A percentile compares a stretch with the other conserved stretches of the same genome.
Conservation (phyloP, 1,140 invertebrate species). For the Bicyclus anynana region DNA sequence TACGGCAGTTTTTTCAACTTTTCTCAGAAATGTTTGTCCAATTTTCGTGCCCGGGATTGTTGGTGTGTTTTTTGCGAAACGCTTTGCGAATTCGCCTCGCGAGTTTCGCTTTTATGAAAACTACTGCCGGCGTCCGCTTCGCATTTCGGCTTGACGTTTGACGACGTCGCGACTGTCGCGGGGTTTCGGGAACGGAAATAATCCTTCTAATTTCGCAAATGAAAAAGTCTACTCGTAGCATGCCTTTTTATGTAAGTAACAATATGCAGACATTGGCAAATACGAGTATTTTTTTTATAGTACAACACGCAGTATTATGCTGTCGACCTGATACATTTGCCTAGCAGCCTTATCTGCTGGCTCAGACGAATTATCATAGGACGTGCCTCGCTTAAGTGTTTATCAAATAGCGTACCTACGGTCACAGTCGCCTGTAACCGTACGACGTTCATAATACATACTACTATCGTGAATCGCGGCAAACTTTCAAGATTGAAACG, state of each 20-base stretch:
- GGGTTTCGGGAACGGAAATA: constrained; percentile 10
- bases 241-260: constrained; percentile 4
- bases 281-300: no score
- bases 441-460: no score
- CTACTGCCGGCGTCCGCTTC: constrained; percentile 3
- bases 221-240: constrained; percentile 3
- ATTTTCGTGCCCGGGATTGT: constrained; percentile 6
- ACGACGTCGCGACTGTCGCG: constrained; percentile 1
- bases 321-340: no score
- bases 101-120: constrained; percentile 10
- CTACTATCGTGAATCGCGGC: no score
- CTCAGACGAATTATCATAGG: no score
- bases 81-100: constrained; percentile 4
- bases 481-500: no score
- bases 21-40: constrained; percentile 16
- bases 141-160: constrained; percentile 8
- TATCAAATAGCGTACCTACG: no score
- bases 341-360: no score
- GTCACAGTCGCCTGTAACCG: no score
- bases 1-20: constrained; percentile 20
- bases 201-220: constrained; percentile 14
- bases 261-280: no score
- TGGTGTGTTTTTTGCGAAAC: constrained; percentile 3
- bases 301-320: no score
- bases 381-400: no score